Evolutionary conservation across 2,797 vertebrate species (phyloP), one percentile per base, ranked within the genome.

Genomic region (Ctenopoma multispine): DNA sequence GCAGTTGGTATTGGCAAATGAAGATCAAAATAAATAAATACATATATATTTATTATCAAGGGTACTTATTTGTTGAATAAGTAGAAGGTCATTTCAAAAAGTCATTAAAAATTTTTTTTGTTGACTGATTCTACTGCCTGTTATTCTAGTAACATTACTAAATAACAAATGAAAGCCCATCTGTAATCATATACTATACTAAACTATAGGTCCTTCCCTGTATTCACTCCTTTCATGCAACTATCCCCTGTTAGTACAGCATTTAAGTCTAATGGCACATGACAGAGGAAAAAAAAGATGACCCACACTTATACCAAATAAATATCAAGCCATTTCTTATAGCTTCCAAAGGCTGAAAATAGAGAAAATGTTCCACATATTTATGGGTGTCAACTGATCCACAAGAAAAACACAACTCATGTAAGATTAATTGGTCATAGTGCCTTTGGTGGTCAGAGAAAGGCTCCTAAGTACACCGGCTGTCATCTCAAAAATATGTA

Each of bases 371-470:
- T 34, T 10, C 7, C 31, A 8, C 31, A 34, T 10, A 34, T 2
- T 10, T 34, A 9, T 34, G 7, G 7, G 31, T 34, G 31, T 9
- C 31, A 34, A 34, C 31, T 34, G 31, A 34, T 34, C 9, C 31
- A 34, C 31, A 34, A 34, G 47, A 12, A 59, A 51, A 51, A 15
- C 29, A 57, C 20, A 48, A 18, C 14, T 57, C 17, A 38, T 34
- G 31, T 34, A 34, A 34, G 11, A 69, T 18, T 59, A 12, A 65
- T 46, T 46, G 69, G 17, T 55, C 51, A 48, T 13, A n/a, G 23
- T 38, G 41, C 47, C 56, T 34, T 23, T 21, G 21, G 29, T 9
- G 4, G 7, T 41, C 15, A 34, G 21, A 40, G 68, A 41, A 24
- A 46, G 9, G 6, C 47, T 71, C 55, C 21, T 8, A 24, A 58